phyloP scores from a whole-genome alignment of 2,113 vertebrate genomes.

The Patagioenas fasciata region DNA sequence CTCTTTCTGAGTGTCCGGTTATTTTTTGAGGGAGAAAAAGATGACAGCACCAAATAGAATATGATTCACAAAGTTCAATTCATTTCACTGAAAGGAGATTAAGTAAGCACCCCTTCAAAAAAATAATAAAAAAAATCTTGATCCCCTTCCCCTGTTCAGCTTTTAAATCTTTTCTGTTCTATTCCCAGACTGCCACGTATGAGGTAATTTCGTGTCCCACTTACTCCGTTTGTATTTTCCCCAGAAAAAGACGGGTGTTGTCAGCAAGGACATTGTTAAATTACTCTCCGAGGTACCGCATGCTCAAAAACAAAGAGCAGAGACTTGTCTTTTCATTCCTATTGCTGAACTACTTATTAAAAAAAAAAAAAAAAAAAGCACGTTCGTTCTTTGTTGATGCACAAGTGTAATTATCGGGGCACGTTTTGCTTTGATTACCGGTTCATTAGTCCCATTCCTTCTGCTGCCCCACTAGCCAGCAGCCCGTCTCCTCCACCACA shows the following conservation, averaged over 20 bases:
- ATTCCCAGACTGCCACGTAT: neutral
- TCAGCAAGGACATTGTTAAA: neutral
- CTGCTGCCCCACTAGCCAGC: neutral
- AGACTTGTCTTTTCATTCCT: neutral
- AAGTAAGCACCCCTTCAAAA: neutral
- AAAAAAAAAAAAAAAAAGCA: too few species aligned
- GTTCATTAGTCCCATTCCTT: neutral
- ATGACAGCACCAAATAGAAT: neutral
- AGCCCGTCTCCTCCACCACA: neutral
- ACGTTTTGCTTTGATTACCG: neutral
- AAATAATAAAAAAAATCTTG: neutral
- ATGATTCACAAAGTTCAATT: conserved; percentile 45
- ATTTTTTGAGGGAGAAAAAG: neutral
- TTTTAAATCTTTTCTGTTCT: neutral
- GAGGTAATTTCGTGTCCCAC: neutral
- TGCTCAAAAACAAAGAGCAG: neutral
- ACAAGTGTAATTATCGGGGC: neutral
- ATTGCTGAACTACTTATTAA: neutral
- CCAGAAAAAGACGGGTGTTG: neutral
- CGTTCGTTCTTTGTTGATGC: neutral
- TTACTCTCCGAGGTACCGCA: neutral
- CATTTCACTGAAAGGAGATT: neutral
- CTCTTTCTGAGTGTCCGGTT: neutral
- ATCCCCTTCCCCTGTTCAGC: neutral
- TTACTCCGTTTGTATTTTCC: neutral